Evolutionary conservation across 2,888 invertebrate genomes (phyloP).

Genomic region (Oscheius sp.): DNA sequence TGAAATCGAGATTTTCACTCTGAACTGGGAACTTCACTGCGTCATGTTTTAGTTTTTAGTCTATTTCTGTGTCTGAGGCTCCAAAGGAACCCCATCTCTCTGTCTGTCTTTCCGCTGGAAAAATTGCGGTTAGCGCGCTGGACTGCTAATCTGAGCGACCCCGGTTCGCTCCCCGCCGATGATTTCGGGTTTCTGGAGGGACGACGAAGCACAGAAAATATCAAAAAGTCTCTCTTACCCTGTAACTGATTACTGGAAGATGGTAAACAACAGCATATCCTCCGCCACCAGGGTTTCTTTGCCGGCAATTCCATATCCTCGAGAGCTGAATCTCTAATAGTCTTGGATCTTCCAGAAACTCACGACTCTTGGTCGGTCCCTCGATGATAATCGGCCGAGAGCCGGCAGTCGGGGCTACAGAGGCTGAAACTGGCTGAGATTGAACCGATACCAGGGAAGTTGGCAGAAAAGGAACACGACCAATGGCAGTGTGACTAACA

Average conservation of each 20-base stretch:
- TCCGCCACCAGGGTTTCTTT: conserved; percentile 28
- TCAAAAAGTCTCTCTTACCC: neutral
- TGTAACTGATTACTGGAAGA: conserved; percentile 16
- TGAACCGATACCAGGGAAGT: neutral
- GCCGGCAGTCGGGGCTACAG: conserved; percentile 30
- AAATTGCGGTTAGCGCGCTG: too few species aligned
- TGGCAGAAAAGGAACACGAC: neutral
- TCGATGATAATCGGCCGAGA: conserved; percentile 36
- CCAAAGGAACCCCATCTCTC: too few species aligned
- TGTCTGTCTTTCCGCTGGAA: too few species aligned
- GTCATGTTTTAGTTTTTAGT: too few species aligned
- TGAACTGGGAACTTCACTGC: neutral
- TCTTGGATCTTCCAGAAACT: conserved; percentile 1
- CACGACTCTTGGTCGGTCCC: conserved; percentile 17
- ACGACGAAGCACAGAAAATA: too few species aligned
- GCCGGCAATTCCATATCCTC: conserved; percentile 28
- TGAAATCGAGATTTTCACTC: neutral
- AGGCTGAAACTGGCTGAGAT: conserved; percentile 21
- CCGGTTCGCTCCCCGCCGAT: too few species aligned
- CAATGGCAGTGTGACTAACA: conserved; percentile 14
- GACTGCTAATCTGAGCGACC: too few species aligned
- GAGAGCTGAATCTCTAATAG: conserved; percentile 14
- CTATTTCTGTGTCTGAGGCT: too few species aligned
- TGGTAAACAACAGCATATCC: conserved; percentile 19
- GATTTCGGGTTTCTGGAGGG: too few species aligned